A percentile compares a stretch with the other conserved stretches of the same genome.
Evolutionary conservation across 2,888 invertebrate genomes (phyloP).

Genomic region (Pseudolycoriella hygida): DNA sequence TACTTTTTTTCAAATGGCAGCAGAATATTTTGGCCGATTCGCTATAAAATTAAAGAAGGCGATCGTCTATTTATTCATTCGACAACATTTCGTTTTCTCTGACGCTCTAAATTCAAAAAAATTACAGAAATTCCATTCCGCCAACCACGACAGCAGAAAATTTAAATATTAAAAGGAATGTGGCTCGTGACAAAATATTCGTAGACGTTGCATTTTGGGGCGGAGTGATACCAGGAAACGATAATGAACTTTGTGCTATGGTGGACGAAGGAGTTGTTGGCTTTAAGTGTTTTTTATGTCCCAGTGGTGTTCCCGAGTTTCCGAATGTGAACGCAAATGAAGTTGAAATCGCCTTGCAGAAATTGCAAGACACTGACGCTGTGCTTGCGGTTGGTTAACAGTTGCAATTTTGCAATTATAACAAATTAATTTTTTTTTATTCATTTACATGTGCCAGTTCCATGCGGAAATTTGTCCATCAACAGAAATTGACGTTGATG

Average conservation of each 20-base stretch:
- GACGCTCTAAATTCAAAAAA: not conserved
- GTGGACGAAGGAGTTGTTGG: slow-evolving; percentile 51
- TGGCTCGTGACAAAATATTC: slow-evolving; percentile 39
- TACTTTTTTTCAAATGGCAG: too few relatives aligned
- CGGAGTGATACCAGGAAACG: slow-evolving; percentile 52
- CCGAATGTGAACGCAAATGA: slow-evolving; percentile 38
- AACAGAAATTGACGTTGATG: slow-evolving; percentile 23
- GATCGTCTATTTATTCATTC: too few relatives aligned
- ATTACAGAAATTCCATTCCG: slow-evolving; percentile 48
- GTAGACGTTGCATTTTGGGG: slow-evolving; percentile 65
- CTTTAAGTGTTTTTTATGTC: slow-evolving; percentile 54
- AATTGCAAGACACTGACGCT: slow-evolving; percentile 39
- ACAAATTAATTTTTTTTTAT: not conserved
- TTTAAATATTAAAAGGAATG: slow-evolving; percentile 38
- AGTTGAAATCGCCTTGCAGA: slow-evolving; percentile 36
- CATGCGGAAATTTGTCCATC: slow-evolving; percentile 41
- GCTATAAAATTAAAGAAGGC: too few relatives aligned
- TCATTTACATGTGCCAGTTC: slow-evolving; percentile 31
- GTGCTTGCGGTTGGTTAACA: slow-evolving; percentile 40
- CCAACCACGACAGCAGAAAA: slow-evolving; percentile 46
- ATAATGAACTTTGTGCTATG: slow-evolving; percentile 37
- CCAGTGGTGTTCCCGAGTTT: slow-evolving; percentile 52
- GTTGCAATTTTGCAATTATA: too few relatives aligned
- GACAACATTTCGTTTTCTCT: too few relatives aligned
- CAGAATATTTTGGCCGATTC: too few relatives aligned